Conservation (phyloP, 2,888 invertebrate species). For the Entomobrya proxima region DNA sequence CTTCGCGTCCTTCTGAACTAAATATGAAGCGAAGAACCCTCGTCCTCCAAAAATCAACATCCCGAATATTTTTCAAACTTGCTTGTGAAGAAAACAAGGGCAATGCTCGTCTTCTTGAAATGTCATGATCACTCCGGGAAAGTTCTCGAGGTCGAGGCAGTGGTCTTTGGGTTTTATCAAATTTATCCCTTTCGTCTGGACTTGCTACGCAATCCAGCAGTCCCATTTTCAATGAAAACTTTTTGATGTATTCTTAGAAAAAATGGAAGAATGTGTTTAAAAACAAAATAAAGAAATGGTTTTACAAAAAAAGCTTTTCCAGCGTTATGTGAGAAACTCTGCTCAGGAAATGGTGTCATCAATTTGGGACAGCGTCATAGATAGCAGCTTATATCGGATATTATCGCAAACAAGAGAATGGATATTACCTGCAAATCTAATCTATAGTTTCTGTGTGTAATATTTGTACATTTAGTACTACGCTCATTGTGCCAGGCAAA, state of each 20-base stretch:
- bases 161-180: conserved; percentile 35
- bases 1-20: conserved; percentile 65
- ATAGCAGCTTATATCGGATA: background rate
- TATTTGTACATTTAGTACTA: too few relatives aligned
- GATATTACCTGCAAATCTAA: background rate
- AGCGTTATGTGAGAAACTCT: background rate
- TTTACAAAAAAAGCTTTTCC: background rate
- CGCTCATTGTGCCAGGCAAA: too few relatives aligned
- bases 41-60: conserved; percentile 63
- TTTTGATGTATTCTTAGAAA: background rate
- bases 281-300: background rate
- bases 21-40: conserved; percentile 56
- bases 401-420: background rate
- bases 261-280: background rate
- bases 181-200: conserved; percentile 47
- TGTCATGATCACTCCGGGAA: conserved; percentile 56
- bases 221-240: conserved; percentile 52
- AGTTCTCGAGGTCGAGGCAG: background rate
- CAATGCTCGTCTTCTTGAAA: conserved; percentile 30
- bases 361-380: conserved; percentile 27
- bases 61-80: conserved; percentile 60
- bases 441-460: background rate
- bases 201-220: conserved; percentile 66
- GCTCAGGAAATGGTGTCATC: conserved; percentile 45
- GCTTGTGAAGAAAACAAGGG: conserved; percentile 62